These are phyloP conservation scores for Anhinga anhinga DNA, from an alignment of 2,113 vertebrate genomes.

Conservation along the genomic window DNA sequence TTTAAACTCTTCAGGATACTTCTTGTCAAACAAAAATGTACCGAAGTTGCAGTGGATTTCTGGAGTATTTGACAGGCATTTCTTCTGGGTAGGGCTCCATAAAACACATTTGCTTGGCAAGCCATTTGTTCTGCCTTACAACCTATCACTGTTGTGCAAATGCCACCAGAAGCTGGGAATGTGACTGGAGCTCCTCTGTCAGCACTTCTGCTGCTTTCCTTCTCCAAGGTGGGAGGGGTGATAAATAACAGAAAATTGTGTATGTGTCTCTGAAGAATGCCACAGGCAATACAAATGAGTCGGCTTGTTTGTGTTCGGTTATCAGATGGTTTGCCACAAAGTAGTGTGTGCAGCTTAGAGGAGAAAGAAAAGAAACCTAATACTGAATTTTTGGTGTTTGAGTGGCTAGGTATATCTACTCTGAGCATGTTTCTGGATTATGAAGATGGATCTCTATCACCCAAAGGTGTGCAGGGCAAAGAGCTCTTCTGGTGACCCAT, in stretches of 20 bases:
- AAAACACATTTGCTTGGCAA: background rate
- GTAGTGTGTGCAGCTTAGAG: background rate
- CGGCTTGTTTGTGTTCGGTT: background rate
- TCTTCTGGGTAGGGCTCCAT: background rate
- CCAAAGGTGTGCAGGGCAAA: background rate
- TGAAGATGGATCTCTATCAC: background rate
- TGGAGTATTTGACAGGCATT: background rate
- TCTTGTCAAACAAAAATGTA: background rate
- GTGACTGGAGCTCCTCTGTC: background rate
- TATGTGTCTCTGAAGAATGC: background rate
- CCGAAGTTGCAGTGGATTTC: background rate
- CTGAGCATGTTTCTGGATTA: background rate
- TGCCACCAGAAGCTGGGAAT: background rate
- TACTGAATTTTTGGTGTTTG: background rate
- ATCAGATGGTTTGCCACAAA: background rate
- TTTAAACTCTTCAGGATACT: background rate
- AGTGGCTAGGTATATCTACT: background rate
- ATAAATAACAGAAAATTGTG: background rate
- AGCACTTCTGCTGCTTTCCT: background rate
- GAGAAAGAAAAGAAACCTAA: background rate
- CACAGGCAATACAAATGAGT: background rate
- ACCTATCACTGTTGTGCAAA: background rate
- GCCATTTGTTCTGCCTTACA: background rate
- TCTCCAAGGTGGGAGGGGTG: background rate
- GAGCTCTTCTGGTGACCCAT: background rate